Base-by-base conservation (phyloP, 2,888 invertebrate species). In the Polydrusus tereticollis region DNA sequence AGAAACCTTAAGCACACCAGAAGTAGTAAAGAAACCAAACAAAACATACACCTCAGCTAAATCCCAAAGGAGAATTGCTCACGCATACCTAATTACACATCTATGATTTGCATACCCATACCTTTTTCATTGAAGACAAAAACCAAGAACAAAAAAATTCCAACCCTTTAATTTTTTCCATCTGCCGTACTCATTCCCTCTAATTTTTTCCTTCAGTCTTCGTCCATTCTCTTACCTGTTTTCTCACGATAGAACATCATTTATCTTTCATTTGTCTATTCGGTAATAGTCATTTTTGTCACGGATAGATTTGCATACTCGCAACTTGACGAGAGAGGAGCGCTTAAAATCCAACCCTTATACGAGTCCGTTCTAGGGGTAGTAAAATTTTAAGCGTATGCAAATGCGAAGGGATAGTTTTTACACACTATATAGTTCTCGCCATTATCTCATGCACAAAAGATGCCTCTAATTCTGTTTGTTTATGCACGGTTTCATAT, bases 391-490 rank as follows among this genome's bases (percentile, higher is more conserved):
- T 47, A 47, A 47, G 23, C 23, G 47, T 55, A 72, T 72, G 72
- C 72, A 72, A 67, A 72, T 67, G 38, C 16, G 41, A 10, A 50
- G 50, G 57, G 57, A 38, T 41, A 57, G 33, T 63, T 63, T 69
- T 63, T 41, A 64, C 36, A 41, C 41, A 55, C 16, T 52, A n/a
- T 64, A 52, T 57, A 70, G 65, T 45, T 57, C 58, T 45, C 8
- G 57, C 74, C 60, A 79, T 78, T 79, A 79, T 79, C 78, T 78
- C 73, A 74, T 73, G 76, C 70, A 77, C 74, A 76, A 77, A 77
- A 76, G 78, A 75, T 72, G 38, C 71, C 71, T 76, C 77, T 78
- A 78, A 79, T 79, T 79, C 77, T 77, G 63, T 74, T 77, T 78
- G 74, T 79, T 79, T 79, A 79, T 79, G 78, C 77, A 77, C 76